Conservation (phyloP, 2,797 vertebrate genomes). For the Sarcoramphus papa region DNA sequence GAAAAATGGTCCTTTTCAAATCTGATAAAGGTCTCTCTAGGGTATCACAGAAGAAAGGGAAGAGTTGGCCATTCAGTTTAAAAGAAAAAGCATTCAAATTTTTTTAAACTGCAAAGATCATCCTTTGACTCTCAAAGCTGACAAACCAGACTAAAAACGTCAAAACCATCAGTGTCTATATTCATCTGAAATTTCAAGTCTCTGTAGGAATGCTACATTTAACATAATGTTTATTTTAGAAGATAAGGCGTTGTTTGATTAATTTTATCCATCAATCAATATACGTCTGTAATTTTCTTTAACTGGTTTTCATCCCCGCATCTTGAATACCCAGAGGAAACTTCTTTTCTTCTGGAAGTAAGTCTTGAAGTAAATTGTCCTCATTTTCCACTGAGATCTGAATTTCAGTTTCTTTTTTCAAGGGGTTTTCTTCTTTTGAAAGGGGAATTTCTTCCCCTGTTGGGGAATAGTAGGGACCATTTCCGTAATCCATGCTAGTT, state of each 20-base stretch:
- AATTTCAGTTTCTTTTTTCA: background rate
- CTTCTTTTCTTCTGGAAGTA: conserved; percentile 7
- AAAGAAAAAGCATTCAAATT: background rate
- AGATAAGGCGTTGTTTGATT: background rate
- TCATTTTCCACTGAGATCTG: background rate
- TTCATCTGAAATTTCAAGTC: background rate
- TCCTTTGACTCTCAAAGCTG: background rate
- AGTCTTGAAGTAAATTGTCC: conserved; percentile 18
- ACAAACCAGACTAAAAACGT: background rate
- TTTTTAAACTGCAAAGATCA: background rate
- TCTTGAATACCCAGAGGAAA: conserved; percentile 57
- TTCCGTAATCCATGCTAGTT: background rate
- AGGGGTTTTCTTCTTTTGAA: conserved; percentile 63
- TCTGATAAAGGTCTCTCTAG: background rate
- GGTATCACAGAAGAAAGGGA: background rate
- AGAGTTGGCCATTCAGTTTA: background rate
- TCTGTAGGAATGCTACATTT: background rate
- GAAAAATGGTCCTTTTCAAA: background rate
- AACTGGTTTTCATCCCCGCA: conserved; percentile 38
- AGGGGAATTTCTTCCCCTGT: conserved; percentile 32
- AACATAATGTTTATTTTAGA: background rate
- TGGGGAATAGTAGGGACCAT: background rate
- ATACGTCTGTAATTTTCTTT: background rate
- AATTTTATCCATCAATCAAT: background rate
- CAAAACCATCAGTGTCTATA: background rate